Evolutionary conservation across 2,888 invertebrate species (phyloP), one percentile per base, ranked within the genome.

Genomic region (Belgica antarctica): DNA sequence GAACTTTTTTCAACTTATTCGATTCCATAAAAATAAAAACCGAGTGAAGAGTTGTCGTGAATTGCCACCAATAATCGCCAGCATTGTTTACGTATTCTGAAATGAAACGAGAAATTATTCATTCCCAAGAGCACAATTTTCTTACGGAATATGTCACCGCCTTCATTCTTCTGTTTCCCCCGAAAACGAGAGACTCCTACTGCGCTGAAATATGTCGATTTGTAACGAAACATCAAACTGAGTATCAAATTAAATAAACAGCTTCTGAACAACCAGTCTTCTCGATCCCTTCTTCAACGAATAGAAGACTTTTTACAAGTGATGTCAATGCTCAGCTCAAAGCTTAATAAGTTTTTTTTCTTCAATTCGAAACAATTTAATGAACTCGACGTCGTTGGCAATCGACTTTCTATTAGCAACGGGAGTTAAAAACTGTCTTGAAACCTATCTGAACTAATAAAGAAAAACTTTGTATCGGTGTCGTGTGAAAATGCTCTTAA

Each of bases 101-200:
- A 27, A 59, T 59, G 59, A 59, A 59, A 59, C 12, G 27, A 27
- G 59, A 25, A 68, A 52, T 57, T 57, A 68, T 66, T 66, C 47
- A 68, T 57, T 68, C 68, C 68, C 68, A 68, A 34, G 68, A 57
- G 68, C 17, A 17, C 57, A 68, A 57, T 68, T 68, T 68, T n/a
- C 25, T 27, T 47, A 19, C 47, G 27, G 28, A 66, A 27, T 28
- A 34, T 68, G 68, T 68, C 68, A 68, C 68, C 68, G 68, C 68
- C 68, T 68, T 57, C 8, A 25, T 28, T 46, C 19, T 8, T 24
- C 25, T 24, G n/a, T 52, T 24, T 17, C 59, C 27, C 59, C 59
- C 24, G 52, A 22, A 52, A 52, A 2, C 5, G 52, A 52, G 27
- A 59, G 25, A 27, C 25, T 27, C 27, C 59, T 47, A 27, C 28